phyloP scores from a whole-genome alignment of 2,888 invertebrate genomes.

The Xylocampa areola region DNA sequence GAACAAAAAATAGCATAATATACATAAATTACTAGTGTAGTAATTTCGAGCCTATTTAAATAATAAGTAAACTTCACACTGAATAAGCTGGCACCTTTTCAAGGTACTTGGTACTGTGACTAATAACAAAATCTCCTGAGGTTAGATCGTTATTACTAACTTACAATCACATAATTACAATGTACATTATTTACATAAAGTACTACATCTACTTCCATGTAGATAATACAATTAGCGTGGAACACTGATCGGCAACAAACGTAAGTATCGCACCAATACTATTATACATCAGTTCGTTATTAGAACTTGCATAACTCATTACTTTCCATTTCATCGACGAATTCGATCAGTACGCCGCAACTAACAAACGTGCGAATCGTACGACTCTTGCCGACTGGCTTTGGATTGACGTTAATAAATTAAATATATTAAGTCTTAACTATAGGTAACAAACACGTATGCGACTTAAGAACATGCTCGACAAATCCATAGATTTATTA shows the following conservation, averaged over 20 bases:
- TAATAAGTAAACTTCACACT: slow-evolving; percentile 24
- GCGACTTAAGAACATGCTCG: neutral
- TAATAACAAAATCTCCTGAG: slow-evolving; percentile 63
- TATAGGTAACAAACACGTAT: slow-evolving; percentile 39
- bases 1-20: slow-evolving; percentile 36
- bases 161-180: slow-evolving; percentile 81
- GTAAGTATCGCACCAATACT: slow-evolving; percentile 20
- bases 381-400: slow-evolving; percentile 42
- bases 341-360: slow-evolving; percentile 34
- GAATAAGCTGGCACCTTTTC: slow-evolving; percentile 19
- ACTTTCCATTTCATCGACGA: slow-evolving; percentile 18
- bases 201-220: slow-evolving; percentile 67
- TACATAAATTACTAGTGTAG: slow-evolving; percentile 37
- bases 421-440: slow-evolving; percentile 39
- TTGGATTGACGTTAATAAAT: slow-evolving; percentile 44
- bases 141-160: slow-evolving; percentile 62
- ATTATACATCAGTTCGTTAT: slow-evolving; percentile 12
- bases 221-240: slow-evolving; percentile 50
- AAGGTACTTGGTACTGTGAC: slow-evolving; percentile 42
- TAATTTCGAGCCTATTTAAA: slow-evolving; percentile 39
- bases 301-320: slow-evolving; percentile 18
- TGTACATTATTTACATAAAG: slow-evolving; percentile 85
- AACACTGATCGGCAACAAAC: slow-evolving; percentile 44
- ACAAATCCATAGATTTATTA: slow-evolving; percentile 11
- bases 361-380: slow-evolving; percentile 49